Base-by-base conservation (phyloP, 1,140 invertebrate genomes). In the Phymastichus coffea region DNA sequence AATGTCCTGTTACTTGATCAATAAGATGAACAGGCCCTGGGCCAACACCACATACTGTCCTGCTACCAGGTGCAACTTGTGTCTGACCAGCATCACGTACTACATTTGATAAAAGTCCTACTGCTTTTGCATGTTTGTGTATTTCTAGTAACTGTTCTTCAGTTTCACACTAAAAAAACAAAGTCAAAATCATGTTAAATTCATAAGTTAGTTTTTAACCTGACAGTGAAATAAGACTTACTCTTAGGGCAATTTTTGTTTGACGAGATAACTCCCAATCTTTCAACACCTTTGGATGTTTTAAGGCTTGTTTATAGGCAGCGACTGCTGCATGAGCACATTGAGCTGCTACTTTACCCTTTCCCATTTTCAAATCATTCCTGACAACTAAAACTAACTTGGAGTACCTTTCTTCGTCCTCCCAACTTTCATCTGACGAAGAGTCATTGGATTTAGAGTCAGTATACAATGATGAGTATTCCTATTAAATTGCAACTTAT, bases 321-420 rank as follows among this genome's bases (percentile, higher is more conserved):
- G 85, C 86, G 20, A 91, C 87, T 7, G 94, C 90, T 47, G 92
- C 95, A 82, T 97, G 95, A 38, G 88, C 86, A 82, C 94, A 96
- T 76, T 96, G 95, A 3, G 94, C 92, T 26, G 91, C 94, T 41
- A 93, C 87, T 83, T 97, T 97, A 14, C 95, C 95, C 84, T 94
- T 96, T 17, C 90, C 87, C 94, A 98, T 97, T 75, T 92, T 91
- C 0, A 98, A 80, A 74, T 98, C 94, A 71, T 86, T 93, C 70
- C 94, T 82, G 2, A 96, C 89, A 20, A 95, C 88, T 43, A 98
- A 74, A 1, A 95, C 89, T 75, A 97, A 78, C 81, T 94, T 95
- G 58, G 85, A 87, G 68, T 88, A 85, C 25, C 73, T 76, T 48
- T 72, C 70, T 46, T 75, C 70, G 57, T 54, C 52, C 28, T 33